Conservation (phyloP, 2,113 vertebrate species). For the Pavo muticus region DNA sequence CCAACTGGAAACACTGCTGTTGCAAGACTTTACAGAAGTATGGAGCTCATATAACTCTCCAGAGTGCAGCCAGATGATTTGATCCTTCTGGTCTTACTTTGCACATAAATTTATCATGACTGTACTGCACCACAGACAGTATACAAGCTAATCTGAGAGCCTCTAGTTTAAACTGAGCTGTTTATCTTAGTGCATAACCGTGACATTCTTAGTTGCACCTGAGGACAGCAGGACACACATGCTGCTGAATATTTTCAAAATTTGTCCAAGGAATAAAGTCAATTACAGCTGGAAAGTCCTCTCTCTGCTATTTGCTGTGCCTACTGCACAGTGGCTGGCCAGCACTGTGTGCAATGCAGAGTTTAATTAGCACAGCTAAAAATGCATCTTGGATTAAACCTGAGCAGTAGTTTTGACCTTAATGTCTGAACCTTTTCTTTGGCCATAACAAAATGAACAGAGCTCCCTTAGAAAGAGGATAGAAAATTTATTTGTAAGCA, state of each 20-base stretch:
- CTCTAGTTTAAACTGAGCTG: background rate
- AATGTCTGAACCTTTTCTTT: constrained; percentile 17
- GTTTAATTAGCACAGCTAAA: background rate
- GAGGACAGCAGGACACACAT: background rate
- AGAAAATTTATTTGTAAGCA: background rate
- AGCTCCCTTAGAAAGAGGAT: background rate
- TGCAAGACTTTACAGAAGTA: background rate
- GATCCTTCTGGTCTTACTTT: background rate
- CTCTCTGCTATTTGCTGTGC: background rate
- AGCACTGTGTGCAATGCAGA: rapidly evolving
- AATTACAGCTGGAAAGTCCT: background rate
- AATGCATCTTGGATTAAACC: background rate
- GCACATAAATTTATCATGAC: background rate
- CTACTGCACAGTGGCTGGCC: background rate
- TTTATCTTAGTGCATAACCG: background rate
- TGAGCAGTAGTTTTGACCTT: background rate
- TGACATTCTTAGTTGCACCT: background rate
- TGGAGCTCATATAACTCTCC: background rate
- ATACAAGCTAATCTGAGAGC: background rate
- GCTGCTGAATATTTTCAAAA: background rate
- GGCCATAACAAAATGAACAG: constrained; percentile 6
- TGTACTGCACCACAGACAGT: background rate
- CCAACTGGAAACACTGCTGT: rapidly evolving
- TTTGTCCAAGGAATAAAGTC: background rate
- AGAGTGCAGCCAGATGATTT: background rate